phyloP scores from a whole-genome alignment of 2,797 vertebrate species.

The Malacoctenus gilli region DNA sequence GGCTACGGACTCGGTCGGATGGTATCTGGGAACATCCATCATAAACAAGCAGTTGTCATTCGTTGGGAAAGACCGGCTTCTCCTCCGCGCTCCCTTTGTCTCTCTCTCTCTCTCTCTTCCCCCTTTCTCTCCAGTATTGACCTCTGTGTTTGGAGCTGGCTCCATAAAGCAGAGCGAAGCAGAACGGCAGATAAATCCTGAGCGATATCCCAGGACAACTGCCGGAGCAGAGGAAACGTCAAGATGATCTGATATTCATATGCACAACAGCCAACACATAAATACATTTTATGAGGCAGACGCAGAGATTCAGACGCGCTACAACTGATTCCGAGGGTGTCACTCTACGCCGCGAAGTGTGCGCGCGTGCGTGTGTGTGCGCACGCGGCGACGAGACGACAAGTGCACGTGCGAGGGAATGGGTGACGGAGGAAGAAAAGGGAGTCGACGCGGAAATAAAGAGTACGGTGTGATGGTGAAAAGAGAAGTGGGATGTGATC shows the following conservation, averaged over 20 bases:
- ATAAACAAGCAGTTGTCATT: conserved; percentile 50
- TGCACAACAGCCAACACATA: conserved; percentile 49
- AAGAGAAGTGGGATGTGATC: conserved; percentile 53
- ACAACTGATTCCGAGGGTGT: not conserved
- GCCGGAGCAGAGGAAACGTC: conserved; percentile 38
- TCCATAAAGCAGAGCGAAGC: conserved; percentile 57
- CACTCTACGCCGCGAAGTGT: not conserved
- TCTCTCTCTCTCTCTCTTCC: conserved; percentile 5
- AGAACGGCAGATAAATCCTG: conserved; percentile 59
- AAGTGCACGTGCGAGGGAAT: conserved; percentile 44
- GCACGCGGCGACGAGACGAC: conserved; percentile 38
- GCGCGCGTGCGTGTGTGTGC: conserved; percentile 5
- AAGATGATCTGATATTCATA: conserved; percentile 64
- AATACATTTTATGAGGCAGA: conserved; percentile 52
- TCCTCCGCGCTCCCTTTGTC: conserved; percentile 5
- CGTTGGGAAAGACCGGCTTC: conserved; percentile 28
- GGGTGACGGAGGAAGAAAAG: conserved; percentile 32
- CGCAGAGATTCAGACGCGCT: conserved; percentile 20
- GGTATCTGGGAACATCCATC: conserved; percentile 55
- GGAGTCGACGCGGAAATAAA: too few species aligned
- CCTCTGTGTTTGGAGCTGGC: conserved; percentile 51
- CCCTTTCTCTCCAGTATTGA: conserved; percentile 32
- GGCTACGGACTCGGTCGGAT: conserved; percentile 35
- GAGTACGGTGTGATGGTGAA: conserved; percentile 17
- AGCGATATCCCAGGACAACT: conserved; percentile 32